Conservation (phyloP, 2,888 invertebrate species). For the Microctonus hyperodae region DNA sequence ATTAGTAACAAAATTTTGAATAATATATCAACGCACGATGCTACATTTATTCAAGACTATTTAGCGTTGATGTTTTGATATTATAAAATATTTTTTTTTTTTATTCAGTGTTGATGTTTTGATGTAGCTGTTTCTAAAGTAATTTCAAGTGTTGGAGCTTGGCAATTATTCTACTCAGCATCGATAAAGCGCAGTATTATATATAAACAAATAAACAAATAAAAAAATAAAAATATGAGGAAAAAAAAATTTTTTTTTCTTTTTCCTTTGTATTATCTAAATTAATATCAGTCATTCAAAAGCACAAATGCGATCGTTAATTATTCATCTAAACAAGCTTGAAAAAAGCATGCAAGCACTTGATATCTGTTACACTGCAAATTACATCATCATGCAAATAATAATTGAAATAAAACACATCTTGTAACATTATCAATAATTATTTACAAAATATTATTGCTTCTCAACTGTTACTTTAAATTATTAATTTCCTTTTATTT, state of each 20-base stretch:
- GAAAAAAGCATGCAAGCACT: background rate
- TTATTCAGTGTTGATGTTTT: conserved; percentile 1
- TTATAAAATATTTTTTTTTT: background rate
- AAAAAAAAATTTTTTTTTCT: background rate
- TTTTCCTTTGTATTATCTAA: background rate
- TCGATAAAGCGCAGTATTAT: background rate
- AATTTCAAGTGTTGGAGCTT: conserved; percentile 2
- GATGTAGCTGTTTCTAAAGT: background rate
- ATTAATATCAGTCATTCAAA: no score
- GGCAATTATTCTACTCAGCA: background rate
- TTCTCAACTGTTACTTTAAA: no score
- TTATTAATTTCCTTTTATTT: no score
- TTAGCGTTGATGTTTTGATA: background rate
- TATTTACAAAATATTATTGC: background rate
- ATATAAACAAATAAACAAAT: background rate
- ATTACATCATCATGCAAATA: background rate
- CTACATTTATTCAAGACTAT: conserved; percentile 5
- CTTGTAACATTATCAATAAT: background rate
- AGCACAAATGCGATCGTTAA: background rate
- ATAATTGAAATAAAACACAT: background rate
- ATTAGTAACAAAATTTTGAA: background rate
- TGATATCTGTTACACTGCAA: background rate
- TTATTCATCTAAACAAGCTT: background rate
- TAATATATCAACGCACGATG: conserved; percentile 14
- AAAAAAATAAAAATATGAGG: no score